Percentiles rank a stretch among this genome's conserved stretches.
Evolutionary conservation across 2,888 invertebrate species (phyloP).

Genomic region (Chesias legatella): DNA sequence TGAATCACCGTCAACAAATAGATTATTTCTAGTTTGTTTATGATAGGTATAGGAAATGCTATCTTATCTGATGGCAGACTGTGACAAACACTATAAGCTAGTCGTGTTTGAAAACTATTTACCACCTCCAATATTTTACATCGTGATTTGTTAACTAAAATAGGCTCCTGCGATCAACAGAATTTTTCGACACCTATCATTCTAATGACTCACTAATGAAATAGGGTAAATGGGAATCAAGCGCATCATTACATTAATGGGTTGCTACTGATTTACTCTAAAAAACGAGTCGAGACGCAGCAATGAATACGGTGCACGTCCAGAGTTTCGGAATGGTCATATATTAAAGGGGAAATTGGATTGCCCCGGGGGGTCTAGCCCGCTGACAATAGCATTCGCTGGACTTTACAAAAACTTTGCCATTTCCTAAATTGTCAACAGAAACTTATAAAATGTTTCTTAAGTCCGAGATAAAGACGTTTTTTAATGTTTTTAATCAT

Average conservation of each 20-base stretch:
- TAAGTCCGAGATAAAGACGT: slow-evolving; percentile 27
- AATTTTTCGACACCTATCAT: slow-evolving; percentile 34
- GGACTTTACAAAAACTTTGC: slow-evolving; percentile 49
- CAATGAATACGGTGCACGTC: slow-evolving; percentile 32
- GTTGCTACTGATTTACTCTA: slow-evolving; percentile 25
- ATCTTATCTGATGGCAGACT: slow-evolving; percentile 22
- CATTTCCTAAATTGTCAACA: slow-evolving; percentile 34
- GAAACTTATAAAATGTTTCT: slow-evolving; percentile 34
- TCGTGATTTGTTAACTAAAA: slow-evolving; percentile 11
- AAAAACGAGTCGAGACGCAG: slow-evolving; percentile 19
- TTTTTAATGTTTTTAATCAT: slow-evolving; percentile 25
- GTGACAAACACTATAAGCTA: slow-evolving; percentile 9
- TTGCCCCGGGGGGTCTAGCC: slow-evolving; percentile 57
- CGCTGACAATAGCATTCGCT: slow-evolving; percentile 54
- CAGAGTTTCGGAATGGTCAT: slow-evolving; percentile 40
- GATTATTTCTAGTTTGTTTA: slow-evolving; percentile 15
- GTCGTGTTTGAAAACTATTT: slow-evolving; percentile 15
- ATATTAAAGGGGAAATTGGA: slow-evolving; percentile 52
- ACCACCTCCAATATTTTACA: slow-evolving; percentile 18
- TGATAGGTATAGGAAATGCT: slow-evolving; percentile 15
- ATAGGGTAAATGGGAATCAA: slow-evolving; percentile 33
- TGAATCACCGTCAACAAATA: neutral
- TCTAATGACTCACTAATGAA: slow-evolving; percentile 38
- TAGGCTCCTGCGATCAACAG: slow-evolving; percentile 19
- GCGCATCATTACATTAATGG: slow-evolving; percentile 26